These are phyloP conservation scores for Dexiosoma caninum DNA, from an alignment of 2,888 invertebrate species.

Conservation along the genomic window DNA sequence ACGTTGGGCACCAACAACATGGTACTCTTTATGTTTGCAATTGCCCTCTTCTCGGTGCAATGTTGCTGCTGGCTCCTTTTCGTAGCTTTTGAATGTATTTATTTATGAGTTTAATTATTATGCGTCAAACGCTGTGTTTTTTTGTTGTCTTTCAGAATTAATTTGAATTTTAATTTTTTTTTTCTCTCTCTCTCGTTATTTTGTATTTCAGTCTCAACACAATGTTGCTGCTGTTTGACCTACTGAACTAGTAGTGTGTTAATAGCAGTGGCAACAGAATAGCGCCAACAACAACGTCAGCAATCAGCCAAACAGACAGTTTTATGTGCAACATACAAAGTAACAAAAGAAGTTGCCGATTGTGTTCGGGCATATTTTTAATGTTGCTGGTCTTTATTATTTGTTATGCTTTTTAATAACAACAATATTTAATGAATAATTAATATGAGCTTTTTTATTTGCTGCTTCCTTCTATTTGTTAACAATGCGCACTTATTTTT, in stretches of 20 bases:
- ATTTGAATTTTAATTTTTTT: conserved; percentile 47
- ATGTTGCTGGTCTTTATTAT: conserved; percentile 1
- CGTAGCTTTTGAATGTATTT: conserved; percentile 11
- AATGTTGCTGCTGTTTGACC: conserved; percentile 55
- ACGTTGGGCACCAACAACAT: conserved; percentile 49
- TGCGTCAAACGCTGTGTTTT: conserved; percentile 46
- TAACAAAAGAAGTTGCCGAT: conserved; percentile 26
- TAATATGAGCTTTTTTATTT: conserved; percentile 19
- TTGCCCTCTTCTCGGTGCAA: conserved; percentile 18
- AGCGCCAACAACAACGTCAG: neutral
- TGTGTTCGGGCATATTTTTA: conserved; percentile 19
- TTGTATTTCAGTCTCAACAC: conserved; percentile 15
- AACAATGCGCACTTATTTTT: neutral
- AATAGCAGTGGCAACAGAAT: conserved; percentile 17
- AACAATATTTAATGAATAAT: conserved; percentile 57
- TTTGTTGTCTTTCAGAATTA: conserved; percentile 42
- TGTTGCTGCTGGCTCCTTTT: conserved; percentile 17
- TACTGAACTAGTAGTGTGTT: conserved; percentile 58
- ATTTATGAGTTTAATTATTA: conserved; percentile 55
- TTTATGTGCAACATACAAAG: conserved; percentile 39
- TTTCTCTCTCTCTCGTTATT: neutral
- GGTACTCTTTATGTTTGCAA: conserved; percentile 37
- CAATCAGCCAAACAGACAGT: no score
- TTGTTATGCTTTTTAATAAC: conserved; percentile 36
- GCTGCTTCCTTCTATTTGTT: conserved; percentile 17